A percentile compares a stretch with the other conserved stretches of the same genome.
These are phyloP conservation scores for Caenorhabditis sp. DNA, from an alignment of 2,888 invertebrate species.

Conservation along the genomic window DNA sequence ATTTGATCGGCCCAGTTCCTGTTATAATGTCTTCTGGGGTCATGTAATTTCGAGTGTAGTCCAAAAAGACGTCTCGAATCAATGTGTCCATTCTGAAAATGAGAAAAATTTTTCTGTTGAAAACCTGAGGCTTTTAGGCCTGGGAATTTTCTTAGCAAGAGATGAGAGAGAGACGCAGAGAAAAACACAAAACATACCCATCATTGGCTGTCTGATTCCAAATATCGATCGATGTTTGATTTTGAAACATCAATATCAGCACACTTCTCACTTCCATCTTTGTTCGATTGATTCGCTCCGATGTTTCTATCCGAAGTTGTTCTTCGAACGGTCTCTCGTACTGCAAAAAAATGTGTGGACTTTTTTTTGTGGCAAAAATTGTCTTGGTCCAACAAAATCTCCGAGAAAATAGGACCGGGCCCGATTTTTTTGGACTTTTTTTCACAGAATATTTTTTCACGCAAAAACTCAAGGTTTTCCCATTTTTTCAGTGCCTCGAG, in stretches of 20 bases:
- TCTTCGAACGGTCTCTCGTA: slow-evolving; percentile 68
- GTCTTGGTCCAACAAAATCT: too few species aligned
- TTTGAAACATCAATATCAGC: slow-evolving; percentile 58
- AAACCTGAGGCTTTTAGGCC: background rate
- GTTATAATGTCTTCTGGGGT: slow-evolving; percentile 68
- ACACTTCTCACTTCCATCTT: slow-evolving; percentile 62
- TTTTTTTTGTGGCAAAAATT: too few species aligned
- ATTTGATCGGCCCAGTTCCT: slow-evolving; percentile 66
- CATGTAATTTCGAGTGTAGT: slow-evolving; percentile 70
- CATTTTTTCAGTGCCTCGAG: too few species aligned
- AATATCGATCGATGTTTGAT: slow-evolving; percentile 48
- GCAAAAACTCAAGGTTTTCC: too few species aligned
- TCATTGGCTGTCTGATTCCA: slow-evolving; percentile 61
- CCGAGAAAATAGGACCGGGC: background rate
- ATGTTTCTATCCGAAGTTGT: slow-evolving; percentile 65
- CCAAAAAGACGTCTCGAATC: slow-evolving; percentile 66
- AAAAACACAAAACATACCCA: slow-evolving; percentile 38
- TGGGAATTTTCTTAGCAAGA: too few species aligned
- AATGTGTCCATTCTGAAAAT: slow-evolving; percentile 57
- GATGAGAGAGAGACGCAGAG: too few species aligned
- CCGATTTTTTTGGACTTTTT: too few species aligned
- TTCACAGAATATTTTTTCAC: too few species aligned
- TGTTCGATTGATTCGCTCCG: slow-evolving; percentile 54
- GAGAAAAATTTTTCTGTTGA: background rate
- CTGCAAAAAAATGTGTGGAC: slow-evolving; percentile 42